Conservation (phyloP, 2,113 vertebrate species). For the Pterocles gutturalis region DNA sequence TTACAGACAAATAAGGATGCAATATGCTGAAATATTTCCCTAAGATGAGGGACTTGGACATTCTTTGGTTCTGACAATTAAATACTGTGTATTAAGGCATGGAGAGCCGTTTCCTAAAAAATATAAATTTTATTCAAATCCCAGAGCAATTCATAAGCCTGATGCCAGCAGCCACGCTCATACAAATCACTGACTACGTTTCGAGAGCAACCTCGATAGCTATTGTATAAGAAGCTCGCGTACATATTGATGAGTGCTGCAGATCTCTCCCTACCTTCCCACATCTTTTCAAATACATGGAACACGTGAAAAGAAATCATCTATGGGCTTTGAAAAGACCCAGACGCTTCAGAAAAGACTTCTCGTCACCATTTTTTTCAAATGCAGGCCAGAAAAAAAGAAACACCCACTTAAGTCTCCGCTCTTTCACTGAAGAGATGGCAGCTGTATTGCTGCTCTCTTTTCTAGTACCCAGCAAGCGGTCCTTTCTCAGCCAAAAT, state of each 20-base stretch:
- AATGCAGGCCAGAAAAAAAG: neutral
- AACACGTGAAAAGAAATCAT: neutral
- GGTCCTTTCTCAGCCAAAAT: neutral
- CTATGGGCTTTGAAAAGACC: neutral
- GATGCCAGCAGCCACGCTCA: neutral
- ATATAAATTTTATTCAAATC: neutral
- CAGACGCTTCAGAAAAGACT: neutral
- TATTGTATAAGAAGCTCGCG: neutral
- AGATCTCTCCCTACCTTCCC: neutral
- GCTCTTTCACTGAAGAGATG: neutral
- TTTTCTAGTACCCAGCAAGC: neutral
- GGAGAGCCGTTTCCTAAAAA: neutral
- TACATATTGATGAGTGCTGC: neutral
- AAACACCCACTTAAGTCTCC: neutral
- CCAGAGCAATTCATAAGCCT: neutral
- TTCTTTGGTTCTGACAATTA: neutral
- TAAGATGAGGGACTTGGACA: neutral
- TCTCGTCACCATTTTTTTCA: neutral
- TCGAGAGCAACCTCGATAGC: neutral
- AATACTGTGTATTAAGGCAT: neutral
- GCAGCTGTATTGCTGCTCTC: neutral
- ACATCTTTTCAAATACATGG: slow-evolving; percentile 11
- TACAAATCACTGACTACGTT: neutral
- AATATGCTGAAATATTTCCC: neutral
- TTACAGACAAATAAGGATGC: neutral